phyloP scores from a whole-genome alignment of 2,113 vertebrate genomes.

The Cichladusa arquata region DNA sequence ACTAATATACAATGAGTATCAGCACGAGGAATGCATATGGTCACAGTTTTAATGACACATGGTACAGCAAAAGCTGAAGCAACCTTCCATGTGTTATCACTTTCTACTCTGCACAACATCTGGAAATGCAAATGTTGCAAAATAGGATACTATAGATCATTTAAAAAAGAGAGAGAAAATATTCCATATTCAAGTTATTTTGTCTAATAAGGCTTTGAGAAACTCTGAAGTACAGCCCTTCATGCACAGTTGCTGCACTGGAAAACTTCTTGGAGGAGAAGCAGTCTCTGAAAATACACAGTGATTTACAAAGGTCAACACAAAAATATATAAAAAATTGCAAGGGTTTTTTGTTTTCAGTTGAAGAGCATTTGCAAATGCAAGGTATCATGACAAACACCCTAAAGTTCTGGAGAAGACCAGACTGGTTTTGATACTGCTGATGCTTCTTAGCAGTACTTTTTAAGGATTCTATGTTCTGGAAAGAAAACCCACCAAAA shows the following conservation, averaged over 20 bases:
- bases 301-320: background rate
- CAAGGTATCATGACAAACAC: background rate
- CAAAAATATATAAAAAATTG: background rate
- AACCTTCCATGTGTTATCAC: slow-evolving; percentile 53
- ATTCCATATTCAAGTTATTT: background rate
- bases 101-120: slow-evolving; percentile 30
- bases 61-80: slow-evolving; percentile 24
- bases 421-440: background rate
- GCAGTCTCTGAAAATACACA: background rate
- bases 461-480: background rate
- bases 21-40: slow-evolving; percentile 38
- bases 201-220: background rate
- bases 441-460: background rate
- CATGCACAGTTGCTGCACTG: fast-evolving
- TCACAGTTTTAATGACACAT: background rate
- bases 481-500: background rate
- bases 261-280: background rate
- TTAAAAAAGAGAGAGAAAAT: background rate
- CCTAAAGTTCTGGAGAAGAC: background rate
- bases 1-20: background rate
- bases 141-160: background rate
- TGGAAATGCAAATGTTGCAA: slow-evolving; percentile 47
- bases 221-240: background rate
- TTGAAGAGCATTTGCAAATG: background rate
- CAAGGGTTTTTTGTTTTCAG: background rate